Evolutionary conservation across 2,888 invertebrate species (phyloP).

Genomic region (Folsomia manolachei): DNA sequence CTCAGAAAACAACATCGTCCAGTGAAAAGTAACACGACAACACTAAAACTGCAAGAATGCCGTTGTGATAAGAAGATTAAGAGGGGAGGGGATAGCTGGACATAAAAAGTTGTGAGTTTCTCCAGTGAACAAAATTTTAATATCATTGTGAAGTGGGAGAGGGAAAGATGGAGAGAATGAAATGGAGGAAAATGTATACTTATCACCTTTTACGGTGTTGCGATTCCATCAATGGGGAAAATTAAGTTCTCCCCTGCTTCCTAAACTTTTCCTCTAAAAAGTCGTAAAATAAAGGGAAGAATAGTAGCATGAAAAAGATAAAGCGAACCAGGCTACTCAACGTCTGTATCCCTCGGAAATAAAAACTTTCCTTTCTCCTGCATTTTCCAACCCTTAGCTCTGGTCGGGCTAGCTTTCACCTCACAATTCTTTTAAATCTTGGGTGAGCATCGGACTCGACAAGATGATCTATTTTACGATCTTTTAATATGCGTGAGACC

Average conservation of each 20-base stretch:
- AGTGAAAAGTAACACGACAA: no score
- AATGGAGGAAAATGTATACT: constrained; percentile 38
- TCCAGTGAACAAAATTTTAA: constrained; percentile 7
- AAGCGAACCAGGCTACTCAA: no score
- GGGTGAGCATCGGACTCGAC: no score
- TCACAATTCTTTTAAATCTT: background rate
- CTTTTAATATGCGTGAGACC: no score
- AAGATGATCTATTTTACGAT: no score
- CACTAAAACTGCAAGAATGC: no score
- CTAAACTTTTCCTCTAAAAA: constrained; percentile 19
- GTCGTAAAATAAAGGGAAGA: constrained; percentile 11
- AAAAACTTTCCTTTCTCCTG: constrained; percentile 2
- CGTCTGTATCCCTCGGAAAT: constrained; percentile 10
- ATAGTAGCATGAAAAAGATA: constrained; percentile 2
- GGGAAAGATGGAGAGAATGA: constrained; percentile 15
- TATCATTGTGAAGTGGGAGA: constrained; percentile 22
- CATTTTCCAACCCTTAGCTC: no score
- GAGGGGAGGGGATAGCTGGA: constrained; percentile 3
- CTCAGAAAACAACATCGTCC: no score
- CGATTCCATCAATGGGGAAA: constrained; percentile 44
- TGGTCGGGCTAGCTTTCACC: background rate
- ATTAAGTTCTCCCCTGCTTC: constrained; percentile 35
- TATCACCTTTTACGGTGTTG: constrained; percentile 44
- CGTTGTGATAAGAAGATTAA: background rate
- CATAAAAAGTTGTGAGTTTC: constrained; percentile 6